Evolutionary conservation across 2,888 invertebrate species (phyloP).

Genomic region (Thymelicus lineola): DNA sequence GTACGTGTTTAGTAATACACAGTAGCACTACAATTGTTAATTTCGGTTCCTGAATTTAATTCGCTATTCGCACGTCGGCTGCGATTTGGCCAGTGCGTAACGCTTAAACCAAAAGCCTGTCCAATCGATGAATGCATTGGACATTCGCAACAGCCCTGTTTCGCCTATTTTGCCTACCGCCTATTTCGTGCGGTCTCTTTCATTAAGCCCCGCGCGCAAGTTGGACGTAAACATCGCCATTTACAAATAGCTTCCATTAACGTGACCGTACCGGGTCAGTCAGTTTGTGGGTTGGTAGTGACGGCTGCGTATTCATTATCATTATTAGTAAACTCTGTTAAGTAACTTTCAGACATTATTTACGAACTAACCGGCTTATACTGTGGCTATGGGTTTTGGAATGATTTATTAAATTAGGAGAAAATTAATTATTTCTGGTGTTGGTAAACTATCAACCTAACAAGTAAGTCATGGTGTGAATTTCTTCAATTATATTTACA

Average conservation of each 20-base stretch:
- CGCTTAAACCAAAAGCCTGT: conserved; percentile 10
- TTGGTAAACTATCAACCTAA: too few species aligned
- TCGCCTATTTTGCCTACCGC: conserved; percentile 21
- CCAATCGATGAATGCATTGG: conserved; percentile 30
- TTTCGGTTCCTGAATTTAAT: too few species aligned
- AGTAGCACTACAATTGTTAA: too few species aligned
- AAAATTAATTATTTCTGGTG: too few species aligned
- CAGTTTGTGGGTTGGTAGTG: conserved; percentile 25
- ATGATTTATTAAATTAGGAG: too few species aligned
- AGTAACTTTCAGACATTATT: conserved; percentile 14
- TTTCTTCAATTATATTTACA: too few species aligned
- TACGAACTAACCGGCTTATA: background rate
- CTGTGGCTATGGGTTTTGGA: too few species aligned
- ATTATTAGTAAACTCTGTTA: conserved; percentile 13
- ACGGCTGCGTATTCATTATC: conserved; percentile 14
- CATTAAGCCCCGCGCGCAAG: conserved; percentile 24
- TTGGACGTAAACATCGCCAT: conserved; percentile 27
- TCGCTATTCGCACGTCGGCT: background rate
- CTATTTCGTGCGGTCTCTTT: conserved; percentile 30
- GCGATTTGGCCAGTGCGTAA: background rate
- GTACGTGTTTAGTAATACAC: too few species aligned
- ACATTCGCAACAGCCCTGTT: conserved; percentile 14
- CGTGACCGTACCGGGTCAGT: conserved; percentile 8
- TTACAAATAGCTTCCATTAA: conserved; percentile 35
- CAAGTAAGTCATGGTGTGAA: too few species aligned